Conservation (phyloP, 2,113 vertebrate genomes). For the Sardina pilchardus region DNA sequence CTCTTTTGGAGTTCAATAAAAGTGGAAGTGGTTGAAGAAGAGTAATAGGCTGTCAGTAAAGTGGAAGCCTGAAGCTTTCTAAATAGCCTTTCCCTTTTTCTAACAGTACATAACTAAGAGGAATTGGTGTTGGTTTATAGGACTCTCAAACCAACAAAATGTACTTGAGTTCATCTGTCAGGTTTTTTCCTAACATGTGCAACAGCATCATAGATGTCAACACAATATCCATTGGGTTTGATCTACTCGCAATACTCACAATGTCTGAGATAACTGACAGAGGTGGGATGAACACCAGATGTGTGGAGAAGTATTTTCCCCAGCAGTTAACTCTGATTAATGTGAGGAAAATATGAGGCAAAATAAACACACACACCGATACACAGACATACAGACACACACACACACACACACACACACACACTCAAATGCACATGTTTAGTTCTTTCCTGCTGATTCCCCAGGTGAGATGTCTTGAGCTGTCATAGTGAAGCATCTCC, state of each 20-base stretch:
- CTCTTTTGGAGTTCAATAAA: too few species aligned
- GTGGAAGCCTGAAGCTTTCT: not conserved
- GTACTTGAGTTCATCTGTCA: not conserved
- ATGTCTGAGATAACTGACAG: not conserved
- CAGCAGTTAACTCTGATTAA: not conserved
- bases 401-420: slow-evolving; percentile 19
- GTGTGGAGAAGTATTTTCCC: not conserved
- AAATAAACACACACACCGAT: not conserved
- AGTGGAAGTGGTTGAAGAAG: not conserved
- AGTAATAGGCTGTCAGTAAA: not conserved
- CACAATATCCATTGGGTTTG: not conserved
- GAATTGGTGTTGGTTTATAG: not conserved
- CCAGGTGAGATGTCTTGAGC: not conserved
- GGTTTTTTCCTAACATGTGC: not conserved
- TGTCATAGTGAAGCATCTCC: not conserved
- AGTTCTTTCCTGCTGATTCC: not conserved
- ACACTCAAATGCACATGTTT: not conserved
- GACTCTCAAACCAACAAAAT: not conserved
- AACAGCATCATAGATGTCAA: not conserved
- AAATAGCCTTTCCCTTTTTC: not conserved
- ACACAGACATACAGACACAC: not conserved
- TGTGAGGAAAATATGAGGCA: not conserved
- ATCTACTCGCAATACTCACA: not conserved
- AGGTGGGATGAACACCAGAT: not conserved
- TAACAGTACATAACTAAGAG: not conserved